These are phyloP conservation scores for Nebria ingens DNA, from an alignment of 1,140 invertebrate species.

Conservation along the genomic window DNA sequence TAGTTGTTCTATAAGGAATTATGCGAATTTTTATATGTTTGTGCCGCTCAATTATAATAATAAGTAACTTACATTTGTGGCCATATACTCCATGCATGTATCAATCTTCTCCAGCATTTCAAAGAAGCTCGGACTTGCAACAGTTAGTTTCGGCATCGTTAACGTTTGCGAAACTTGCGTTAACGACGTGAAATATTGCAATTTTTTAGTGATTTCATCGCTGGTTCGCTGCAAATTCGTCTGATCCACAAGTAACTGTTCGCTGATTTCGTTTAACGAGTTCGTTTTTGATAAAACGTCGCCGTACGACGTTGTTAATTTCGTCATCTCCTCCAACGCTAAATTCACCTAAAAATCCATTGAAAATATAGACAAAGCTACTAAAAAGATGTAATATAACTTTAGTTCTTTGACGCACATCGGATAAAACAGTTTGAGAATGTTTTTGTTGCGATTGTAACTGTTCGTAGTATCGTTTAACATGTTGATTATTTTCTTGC, in stretches of 20 bases:
- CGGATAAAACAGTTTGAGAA: constrained; percentile 55
- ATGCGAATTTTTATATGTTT: constrained; percentile 4
- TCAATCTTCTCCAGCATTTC: constrained; percentile 75
- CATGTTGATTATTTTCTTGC: constrained; percentile 51
- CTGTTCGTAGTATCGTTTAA: constrained; percentile 58
- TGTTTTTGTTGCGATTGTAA: constrained; percentile 55
- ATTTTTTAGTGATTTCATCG: constrained; percentile 65
- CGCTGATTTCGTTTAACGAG: constrained; percentile 78
- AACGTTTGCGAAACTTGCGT: constrained; percentile 68
- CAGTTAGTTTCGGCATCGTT: constrained; percentile 64
- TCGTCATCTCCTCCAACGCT: constrained; percentile 58
- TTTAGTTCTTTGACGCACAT: too few species aligned
- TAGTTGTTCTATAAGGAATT: constrained; percentile 45
- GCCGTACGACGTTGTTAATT: constrained; percentile 66
- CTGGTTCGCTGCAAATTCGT: constrained; percentile 66
- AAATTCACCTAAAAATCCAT: constrained; percentile 48
- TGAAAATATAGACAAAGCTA: constrained; percentile 1
- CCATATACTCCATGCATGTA: constrained; percentile 76
- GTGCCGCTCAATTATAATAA: constrained; percentile 3
- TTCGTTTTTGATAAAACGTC: constrained; percentile 84
- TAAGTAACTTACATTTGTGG: constrained; percentile 56
- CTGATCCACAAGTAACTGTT: constrained; percentile 81
- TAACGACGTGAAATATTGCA: constrained; percentile 81
- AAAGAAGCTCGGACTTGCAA: constrained; percentile 43
- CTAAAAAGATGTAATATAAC: too few species aligned